phyloP scores from a whole-genome alignment of 2,113 vertebrate genomes.

The Nothobranchius kuhntae region DNA sequence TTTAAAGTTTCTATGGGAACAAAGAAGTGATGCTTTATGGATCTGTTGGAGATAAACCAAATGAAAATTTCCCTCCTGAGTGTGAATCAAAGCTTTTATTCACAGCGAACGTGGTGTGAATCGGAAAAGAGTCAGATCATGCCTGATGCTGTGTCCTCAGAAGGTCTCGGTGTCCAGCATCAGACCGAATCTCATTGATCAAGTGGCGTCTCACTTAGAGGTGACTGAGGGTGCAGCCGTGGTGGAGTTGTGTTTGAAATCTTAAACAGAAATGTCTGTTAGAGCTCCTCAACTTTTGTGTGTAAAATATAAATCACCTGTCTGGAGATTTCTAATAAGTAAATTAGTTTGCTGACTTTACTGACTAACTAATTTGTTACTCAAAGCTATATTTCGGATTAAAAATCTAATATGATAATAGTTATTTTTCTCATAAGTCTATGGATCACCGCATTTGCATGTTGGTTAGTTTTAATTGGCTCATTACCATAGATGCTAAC shows the following conservation, averaged over 20 bases:
- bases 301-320: no score
- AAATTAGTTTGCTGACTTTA: neutral
- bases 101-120: neutral
- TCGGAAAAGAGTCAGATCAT: neutral
- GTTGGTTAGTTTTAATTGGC: conserved; percentile 70
- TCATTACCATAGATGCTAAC: conserved; percentile 75
- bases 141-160: conserved; percentile 11
- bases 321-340: neutral
- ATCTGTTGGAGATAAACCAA: no score
- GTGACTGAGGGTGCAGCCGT: neutral
- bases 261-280: conserved; percentile 5
- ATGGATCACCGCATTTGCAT: conserved; percentile 68
- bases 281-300: neutral
- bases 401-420: neutral
- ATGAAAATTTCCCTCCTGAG: no score
- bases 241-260: conserved; percentile 3
- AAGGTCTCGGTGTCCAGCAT: neutral
- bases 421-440: conserved; percentile 38
- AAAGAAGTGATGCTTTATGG: no score
- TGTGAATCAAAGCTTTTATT: neutral
- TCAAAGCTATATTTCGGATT: neutral
- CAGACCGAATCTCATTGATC: conserved; percentile 25
- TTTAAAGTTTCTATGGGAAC: no score
- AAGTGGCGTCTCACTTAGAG: conserved; percentile 12
- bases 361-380: neutral